phyloP scores from a whole-genome alignment of 1,140 invertebrate species.

The Drosophila lowei region DNA sequence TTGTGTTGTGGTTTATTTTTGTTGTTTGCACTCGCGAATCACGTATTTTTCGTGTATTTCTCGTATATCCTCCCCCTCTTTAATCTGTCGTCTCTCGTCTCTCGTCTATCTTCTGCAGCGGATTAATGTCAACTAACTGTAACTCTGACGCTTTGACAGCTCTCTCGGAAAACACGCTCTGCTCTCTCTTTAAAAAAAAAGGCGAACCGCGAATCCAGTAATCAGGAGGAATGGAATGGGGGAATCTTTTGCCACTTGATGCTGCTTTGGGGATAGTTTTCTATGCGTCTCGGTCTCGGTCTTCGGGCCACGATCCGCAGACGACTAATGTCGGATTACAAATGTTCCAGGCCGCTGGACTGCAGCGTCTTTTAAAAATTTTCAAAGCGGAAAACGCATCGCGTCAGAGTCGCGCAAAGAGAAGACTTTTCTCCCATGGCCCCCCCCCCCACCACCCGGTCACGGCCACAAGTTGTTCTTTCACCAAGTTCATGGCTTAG shows the following conservation, averaged over 20 bases:
- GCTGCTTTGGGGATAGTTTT: constrained; percentile 16
- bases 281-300: constrained; percentile 2
- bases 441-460: constrained; percentile 15
- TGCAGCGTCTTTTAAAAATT: constrained; percentile 83
- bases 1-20: constrained; percentile 15
- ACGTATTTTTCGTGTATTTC: constrained; percentile 43
- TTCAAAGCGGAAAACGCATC: constrained; percentile 64
- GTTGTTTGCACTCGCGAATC: constrained; percentile 46
- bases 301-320: constrained; percentile 59
- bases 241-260: constrained; percentile 1
- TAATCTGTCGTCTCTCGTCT: constrained; percentile 18
- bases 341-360: constrained; percentile 77
- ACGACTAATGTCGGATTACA: constrained; percentile 81
- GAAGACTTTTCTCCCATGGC: constrained; percentile 42
- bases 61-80: constrained; percentile 33
- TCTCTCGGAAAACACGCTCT: constrained; percentile 23
- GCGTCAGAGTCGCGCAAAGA: not conserved
- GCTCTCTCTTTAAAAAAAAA: constrained; percentile 13
- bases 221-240: constrained; percentile 16
- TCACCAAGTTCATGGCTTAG: constrained; percentile 56
- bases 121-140: constrained; percentile 83
- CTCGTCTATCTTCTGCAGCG: constrained; percentile 12
- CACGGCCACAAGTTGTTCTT: constrained; percentile 26
- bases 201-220: constrained; percentile 35
- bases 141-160: constrained; percentile 46